Conservation (phyloP, 2,888 invertebrate genomes). For the Apocheima hispidaria region DNA sequence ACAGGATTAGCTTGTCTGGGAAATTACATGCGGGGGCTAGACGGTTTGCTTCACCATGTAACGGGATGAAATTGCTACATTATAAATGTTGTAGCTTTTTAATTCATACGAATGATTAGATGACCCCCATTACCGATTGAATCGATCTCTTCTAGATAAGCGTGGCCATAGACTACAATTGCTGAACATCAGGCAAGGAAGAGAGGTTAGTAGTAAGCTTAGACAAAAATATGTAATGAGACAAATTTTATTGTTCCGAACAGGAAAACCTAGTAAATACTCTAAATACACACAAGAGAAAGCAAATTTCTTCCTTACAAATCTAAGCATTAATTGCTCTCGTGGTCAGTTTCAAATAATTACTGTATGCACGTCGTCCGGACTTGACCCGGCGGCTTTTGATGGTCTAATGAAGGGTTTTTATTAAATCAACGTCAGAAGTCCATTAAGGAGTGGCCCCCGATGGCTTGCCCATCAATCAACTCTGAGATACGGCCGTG, state of each 20-base stretch:
- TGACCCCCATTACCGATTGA: background rate
- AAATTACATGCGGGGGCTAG: constrained; percentile 3
- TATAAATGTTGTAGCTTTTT: background rate
- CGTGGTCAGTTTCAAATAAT: constrained; percentile 58
- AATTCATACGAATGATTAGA: background rate
- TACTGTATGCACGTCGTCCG: constrained; percentile 46
- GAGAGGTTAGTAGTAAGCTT: background rate
- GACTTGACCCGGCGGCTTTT: constrained; percentile 55
- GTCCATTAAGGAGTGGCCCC: constrained; percentile 77
- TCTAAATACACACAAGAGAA: constrained; percentile 44
- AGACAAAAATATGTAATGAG: background rate
- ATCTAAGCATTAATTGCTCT: constrained; percentile 56
- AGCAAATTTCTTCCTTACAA: constrained; percentile 50
- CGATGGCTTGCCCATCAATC: constrained; percentile 74
- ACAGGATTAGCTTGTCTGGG: constrained; percentile 9
- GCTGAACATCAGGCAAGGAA: background rate
- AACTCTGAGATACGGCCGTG: constrained; percentile 64
- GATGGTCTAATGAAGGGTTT: constrained; percentile 82
- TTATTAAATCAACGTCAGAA: constrained; percentile 85
- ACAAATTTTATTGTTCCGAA: background rate
- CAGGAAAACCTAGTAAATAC: constrained; percentile 1
- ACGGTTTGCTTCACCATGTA: constrained; percentile 8
- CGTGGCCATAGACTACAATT: background rate
- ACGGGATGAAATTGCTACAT: constrained; percentile 18
- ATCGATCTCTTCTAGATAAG: background rate